These are phyloP conservation scores for Falcunculus frontatus DNA, from an alignment of 2,113 vertebrate species.

Conservation along the genomic window DNA sequence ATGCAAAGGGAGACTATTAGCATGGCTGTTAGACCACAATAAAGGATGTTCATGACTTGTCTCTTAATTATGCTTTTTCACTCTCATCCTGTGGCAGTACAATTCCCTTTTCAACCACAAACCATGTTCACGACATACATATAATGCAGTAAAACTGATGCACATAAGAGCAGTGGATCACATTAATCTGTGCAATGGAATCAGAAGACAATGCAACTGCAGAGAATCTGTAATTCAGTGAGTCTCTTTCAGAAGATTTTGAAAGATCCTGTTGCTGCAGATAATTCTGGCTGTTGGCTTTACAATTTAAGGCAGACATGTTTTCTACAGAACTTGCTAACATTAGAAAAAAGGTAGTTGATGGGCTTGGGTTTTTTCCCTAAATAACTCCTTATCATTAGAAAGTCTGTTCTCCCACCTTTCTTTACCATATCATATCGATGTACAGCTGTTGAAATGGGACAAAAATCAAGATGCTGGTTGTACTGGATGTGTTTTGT, in stretches of 20 bases:
- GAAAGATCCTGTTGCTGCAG: background rate
- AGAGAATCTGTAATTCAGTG: background rate
- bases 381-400: background rate
- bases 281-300: background rate
- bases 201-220: background rate
- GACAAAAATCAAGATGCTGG: background rate
- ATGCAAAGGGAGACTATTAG: background rate
- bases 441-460: background rate
- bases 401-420: background rate
- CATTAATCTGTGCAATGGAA: background rate
- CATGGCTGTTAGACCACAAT: background rate
- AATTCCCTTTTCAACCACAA: conserved; percentile 24
- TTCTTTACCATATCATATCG: background rate
- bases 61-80: conserved; percentile 5
- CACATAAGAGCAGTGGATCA: background rate
- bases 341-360: background rate
- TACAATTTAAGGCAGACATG: background rate
- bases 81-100: background rate
- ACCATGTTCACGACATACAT: background rate
- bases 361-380: accelerated
- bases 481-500: background rate
- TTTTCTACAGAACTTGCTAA: background rate
- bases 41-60: background rate
- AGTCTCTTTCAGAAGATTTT: background rate
- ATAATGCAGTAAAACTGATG: conserved; percentile 1